Percentiles rank a stretch among this genome's conserved stretches.
Evolutionary conservation across 2,797 vertebrate genomes (phyloP).

Genomic region (Sparidentex hasta): DNA sequence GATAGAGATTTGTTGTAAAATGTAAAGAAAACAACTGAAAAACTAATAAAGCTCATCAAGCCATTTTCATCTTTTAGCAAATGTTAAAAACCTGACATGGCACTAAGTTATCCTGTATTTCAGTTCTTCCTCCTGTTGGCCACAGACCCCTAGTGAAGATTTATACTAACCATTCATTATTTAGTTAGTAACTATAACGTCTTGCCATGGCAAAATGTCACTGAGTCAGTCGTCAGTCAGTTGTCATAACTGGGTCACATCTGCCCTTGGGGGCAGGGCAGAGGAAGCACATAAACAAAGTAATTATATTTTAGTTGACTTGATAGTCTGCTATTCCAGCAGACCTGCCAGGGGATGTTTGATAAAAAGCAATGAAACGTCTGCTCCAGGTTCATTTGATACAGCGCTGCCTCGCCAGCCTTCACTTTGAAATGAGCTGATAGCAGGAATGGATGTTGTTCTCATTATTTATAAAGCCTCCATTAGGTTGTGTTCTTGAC

Average conservation of each 20-base stretch:
- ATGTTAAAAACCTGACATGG: neutral
- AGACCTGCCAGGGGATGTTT: constrained; percentile 66
- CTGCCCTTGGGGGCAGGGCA: constrained; percentile 74
- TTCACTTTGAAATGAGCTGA: constrained; percentile 70
- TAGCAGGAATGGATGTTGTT: constrained; percentile 62
- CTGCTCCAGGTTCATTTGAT: constrained; percentile 71
- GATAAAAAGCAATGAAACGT: constrained; percentile 71
- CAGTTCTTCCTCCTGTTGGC: neutral
- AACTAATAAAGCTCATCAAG: too few species aligned
- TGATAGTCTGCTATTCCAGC: constrained; percentile 62
- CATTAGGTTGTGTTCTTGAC: constrained; percentile 69
- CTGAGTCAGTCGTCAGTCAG: constrained; percentile 66
- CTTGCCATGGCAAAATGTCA: constrained; percentile 12
- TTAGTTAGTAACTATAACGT: neutral
- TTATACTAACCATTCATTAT: neutral
- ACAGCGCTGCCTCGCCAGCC: constrained; percentile 51
- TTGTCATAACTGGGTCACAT: constrained; percentile 77
- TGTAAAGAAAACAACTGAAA: too few species aligned
- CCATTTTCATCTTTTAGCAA: neutral
- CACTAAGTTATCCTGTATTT: too few species aligned
- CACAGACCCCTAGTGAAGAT: neutral
- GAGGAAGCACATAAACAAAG: constrained; percentile 73
- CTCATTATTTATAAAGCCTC: constrained; percentile 72
- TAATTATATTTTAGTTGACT: constrained; percentile 74
- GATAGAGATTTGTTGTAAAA: too few species aligned